Conservation (phyloP, 2,888 invertebrate species). For the Anoncus sp. region DNA sequence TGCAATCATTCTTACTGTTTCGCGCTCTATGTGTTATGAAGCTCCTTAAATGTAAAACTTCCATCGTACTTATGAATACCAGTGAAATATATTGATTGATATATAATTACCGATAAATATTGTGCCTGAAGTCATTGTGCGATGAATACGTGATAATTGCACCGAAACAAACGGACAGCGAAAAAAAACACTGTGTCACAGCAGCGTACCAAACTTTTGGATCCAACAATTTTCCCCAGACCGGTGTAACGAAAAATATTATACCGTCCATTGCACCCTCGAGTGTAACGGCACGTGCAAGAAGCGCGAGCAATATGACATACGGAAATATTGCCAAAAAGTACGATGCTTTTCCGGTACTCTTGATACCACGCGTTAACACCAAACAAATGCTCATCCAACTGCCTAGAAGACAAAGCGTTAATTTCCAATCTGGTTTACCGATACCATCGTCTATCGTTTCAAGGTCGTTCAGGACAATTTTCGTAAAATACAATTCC, state of each 20-base stretch:
- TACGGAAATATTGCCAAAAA: constrained; percentile 89
- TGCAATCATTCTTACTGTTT: too few species aligned
- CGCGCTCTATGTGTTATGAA: too few species aligned
- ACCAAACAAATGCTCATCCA: constrained; percentile 85
- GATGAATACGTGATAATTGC: constrained; percentile 86
- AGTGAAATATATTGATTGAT: too few species aligned
- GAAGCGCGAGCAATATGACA: constrained; percentile 85
- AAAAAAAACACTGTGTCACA: constrained; percentile 87
- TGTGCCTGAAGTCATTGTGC: constrained; percentile 86
- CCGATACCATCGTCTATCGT: constrained; percentile 85
- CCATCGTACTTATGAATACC: too few species aligned
- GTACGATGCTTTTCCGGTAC: constrained; percentile 88
- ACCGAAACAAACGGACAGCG: constrained; percentile 86
- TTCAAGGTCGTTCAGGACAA: constrained; percentile 84
- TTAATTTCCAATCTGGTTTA: constrained; percentile 84
- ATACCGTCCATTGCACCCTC: constrained; percentile 87
- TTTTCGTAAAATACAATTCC: constrained; percentile 79
- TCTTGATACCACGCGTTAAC: constrained; percentile 85
- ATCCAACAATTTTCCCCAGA: constrained; percentile 87
- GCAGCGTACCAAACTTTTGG: constrained; percentile 87
- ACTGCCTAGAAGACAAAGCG: constrained; percentile 84
- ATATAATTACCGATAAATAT: constrained; percentile 84
- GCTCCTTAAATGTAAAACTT: too few species aligned
- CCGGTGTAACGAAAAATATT: constrained; percentile 87
- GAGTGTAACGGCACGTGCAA: constrained; percentile 86